Evolutionary conservation across 2,888 invertebrate genomes (phyloP), one percentile per base, ranked within the genome.

Genomic region (Campaea margaritaria): DNA sequence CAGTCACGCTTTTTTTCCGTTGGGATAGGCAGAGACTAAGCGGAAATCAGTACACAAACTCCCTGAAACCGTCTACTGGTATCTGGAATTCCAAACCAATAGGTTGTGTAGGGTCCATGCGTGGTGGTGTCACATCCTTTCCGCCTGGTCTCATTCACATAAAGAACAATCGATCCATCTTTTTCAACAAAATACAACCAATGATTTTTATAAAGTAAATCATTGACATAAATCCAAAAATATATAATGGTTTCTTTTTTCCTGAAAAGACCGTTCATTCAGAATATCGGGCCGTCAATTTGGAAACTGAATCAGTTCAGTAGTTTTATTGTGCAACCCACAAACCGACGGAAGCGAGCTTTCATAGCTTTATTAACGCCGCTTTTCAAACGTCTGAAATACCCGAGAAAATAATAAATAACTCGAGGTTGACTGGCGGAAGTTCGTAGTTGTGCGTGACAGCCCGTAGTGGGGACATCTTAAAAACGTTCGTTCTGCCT

Each of bases 321-420:
- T 65, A 62, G 67, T 65, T 65, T 69, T 65, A 64, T 69, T 67
- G 60, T 60, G 63, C 50, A 67, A 65, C 62, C 65, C 60, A 66
- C 50, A 51, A 61, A 58, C 53, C 31, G 45, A 15, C 67, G 67
- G 69, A 69, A 65, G 58, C 62, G 27, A 28, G 62, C 62, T 60
- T 67, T 67, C 67, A 67, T 69, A 60, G 65, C 47, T 65, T 67
- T 69, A 69, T 69, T 67, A 69, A 67, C 67, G 64, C 31, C 8
- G 31, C 31, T 31, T 31, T 31, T 10, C 31, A 9, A 31, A 31
- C 67, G 79, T 78, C 74, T 46, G 61, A 67, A 74, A 76, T 70
- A 75, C 66, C 59, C 72, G 74, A 76, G 72, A 77, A 63, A 64
- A 72, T 70, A 74, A 85, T 85, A 85, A 84, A 85, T 82, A 80